Conservation (phyloP, 2,113 vertebrate genomes). For the Osmerus eperlanus region DNA sequence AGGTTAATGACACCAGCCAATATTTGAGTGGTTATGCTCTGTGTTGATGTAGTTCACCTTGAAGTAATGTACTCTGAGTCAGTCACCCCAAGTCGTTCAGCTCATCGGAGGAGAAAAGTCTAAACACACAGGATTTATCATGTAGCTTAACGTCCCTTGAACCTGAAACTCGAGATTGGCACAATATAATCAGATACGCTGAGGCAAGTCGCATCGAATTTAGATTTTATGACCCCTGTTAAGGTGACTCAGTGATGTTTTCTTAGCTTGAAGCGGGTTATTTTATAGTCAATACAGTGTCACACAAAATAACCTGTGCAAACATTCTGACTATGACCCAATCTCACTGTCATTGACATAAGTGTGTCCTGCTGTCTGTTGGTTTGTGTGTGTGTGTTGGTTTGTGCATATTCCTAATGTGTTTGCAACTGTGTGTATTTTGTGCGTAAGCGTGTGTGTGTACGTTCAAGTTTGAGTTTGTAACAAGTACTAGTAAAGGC, state of each 20-base stretch:
- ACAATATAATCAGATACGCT: conserved; percentile 30
- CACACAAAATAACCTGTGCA: conserved; percentile 11
- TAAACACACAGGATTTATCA: conserved; percentile 61
- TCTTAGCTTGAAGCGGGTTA: conserved; percentile 11
- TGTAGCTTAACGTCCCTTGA: conserved; percentile 45
- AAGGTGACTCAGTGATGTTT: conserved; percentile 55
- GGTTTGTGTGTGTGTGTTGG: conserved; percentile 2
- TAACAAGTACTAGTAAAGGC: no score
- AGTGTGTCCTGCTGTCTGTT: not conserved
- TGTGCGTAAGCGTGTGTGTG: not conserved
- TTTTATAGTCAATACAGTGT: conserved; percentile 22
- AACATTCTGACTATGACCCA: not conserved
- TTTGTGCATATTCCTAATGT: conserved; percentile 2
- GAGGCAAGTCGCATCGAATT: conserved; percentile 33
- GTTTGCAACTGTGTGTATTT: not conserved
- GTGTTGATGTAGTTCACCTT: conserved; percentile 51
- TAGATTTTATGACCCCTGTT: conserved; percentile 43
- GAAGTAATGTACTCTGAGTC: conserved; percentile 45
- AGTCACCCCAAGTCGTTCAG: conserved; percentile 34
- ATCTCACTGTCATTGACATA: not conserved
- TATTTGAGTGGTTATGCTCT: conserved; percentile 25
- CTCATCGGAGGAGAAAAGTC: conserved; percentile 56
- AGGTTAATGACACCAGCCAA: conserved; percentile 27
- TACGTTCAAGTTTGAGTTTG: not conserved
- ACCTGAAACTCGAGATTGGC: conserved; percentile 49